Evolutionary conservation across 2,888 invertebrate genomes (phyloP).

Genomic region (Cheilosia pagana): DNA sequence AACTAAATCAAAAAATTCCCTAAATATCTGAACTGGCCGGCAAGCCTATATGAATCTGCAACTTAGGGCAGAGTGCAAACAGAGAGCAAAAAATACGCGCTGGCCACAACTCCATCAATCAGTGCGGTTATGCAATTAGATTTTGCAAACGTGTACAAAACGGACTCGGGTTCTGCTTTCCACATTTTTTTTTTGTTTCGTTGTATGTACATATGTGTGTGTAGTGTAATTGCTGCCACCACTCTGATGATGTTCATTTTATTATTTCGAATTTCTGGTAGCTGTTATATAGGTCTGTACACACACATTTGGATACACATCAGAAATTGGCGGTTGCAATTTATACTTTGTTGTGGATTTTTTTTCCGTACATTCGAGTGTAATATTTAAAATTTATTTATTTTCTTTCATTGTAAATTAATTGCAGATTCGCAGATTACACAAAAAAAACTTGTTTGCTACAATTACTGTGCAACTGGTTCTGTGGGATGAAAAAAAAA

Average conservation of each 20-base stretch:
- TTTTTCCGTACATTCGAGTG: not conserved
- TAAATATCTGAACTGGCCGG: conserved; percentile 34
- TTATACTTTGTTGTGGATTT: conserved; percentile 31
- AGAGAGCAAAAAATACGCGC: not conserved
- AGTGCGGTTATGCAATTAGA: conserved; percentile 74
- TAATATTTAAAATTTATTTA: conserved; percentile 52
- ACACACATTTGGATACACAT: conserved; percentile 35
- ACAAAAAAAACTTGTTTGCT: conserved; percentile 3
- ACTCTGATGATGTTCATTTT: conserved; percentile 65
- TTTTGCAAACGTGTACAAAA: conserved; percentile 70
- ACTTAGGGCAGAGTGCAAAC: not conserved
- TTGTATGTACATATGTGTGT: not conserved
- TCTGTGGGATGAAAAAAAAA: conserved; percentile 18
- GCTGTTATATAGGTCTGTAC: not conserved
- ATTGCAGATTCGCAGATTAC: conserved; percentile 24
- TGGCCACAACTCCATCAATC: conserved; percentile 70
- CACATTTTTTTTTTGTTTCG: conserved; percentile 1
- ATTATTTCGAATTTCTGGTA: conserved; percentile 48
- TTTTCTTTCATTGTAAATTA: conserved; percentile 52
- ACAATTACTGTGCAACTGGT: conserved; percentile 44
- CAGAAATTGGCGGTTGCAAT: conserved; percentile 68
- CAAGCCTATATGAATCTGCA: conserved; percentile 21
- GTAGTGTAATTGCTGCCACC: not conserved
- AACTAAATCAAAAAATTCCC: conserved; percentile 60
- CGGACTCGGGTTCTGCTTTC: conserved; percentile 38